phyloP scores from a whole-genome alignment of 1,140 invertebrate species.

The Melanaphis sacchari region DNA sequence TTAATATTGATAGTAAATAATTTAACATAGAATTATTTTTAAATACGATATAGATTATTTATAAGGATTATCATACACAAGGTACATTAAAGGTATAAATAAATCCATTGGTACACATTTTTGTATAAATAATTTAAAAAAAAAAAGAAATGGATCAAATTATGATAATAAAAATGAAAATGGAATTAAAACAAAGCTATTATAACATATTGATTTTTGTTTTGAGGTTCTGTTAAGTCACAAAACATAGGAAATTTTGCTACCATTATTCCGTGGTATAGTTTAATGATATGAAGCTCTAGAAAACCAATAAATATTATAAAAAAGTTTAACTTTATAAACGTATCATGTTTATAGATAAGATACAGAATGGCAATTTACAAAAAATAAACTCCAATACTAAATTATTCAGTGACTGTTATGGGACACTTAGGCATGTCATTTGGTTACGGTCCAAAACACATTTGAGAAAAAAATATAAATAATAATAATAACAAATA shows the following conservation, averaged over 20 bases:
- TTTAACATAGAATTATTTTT: not conserved
- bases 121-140: no score
- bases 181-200: not conserved
- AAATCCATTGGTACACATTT: no score
- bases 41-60: no score
- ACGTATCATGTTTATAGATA: not conserved
- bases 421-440: not conserved
- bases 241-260: not conserved
- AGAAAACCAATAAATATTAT: not conserved
- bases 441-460: not conserved
- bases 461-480: not conserved
- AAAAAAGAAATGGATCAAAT: not conserved
- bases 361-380: not conserved
- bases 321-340: not conserved
- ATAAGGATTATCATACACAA: no score
- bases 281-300: not conserved
- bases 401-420: not conserved
- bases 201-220: not conserved
- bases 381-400: not conserved
- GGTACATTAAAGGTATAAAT: no score
- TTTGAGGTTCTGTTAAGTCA: not conserved
- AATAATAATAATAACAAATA: not conserved
- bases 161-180: not conserved
- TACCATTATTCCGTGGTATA: not conserved
- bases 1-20: no score